Base-by-base conservation (phyloP, 1,140 invertebrate genomes). In the Wasmannia auropunctata region DNA sequence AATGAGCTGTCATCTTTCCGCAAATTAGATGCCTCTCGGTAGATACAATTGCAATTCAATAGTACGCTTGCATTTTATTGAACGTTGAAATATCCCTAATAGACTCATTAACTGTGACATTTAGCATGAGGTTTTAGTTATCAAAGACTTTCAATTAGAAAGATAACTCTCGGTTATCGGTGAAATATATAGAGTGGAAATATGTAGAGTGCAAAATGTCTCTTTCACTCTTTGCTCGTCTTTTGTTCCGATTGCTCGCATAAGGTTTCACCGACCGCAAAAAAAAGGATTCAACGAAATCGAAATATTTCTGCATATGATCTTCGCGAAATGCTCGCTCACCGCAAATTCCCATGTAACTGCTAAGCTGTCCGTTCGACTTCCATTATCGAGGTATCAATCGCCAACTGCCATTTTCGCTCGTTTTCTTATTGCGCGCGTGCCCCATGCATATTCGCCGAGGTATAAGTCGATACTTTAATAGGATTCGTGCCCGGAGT, bases 261-360 rank as follows among this genome's bases (percentile, higher is more conserved):
- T 49, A 31, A 2, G n/a, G 43, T 65, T 51, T 67, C 62, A 16
- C n/a, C 16, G 34, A 80, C 49, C 25, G 65, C 31, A 81, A 72
- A 43, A 22, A 43, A 4, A n/a, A n/a, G n/a, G 49, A 58, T 77
- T 14, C 2, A 40, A 49, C 31, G 49, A n/a, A 80, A 28, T 43
- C 62, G 40, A 37, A 62, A 75, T n/a, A n/a, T 51, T 75, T 58
- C 19, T 51, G 51, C 74, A 7, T 67, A 46, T 37, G 65, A 58
- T 54, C 49, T 54, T 65, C 72, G 86, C 69, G 46, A 85, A n/a
- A 58, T 60, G 37, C 56, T 54, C 70, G n/a, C n/a, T 62, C 43
- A 86, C 87, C 83, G 87, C 88, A 88, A 86, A 89, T 89, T 89
- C 83, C 84, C 43, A 40, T 34, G 88, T 80, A 89, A 89, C 58